Evolutionary conservation across 1,140 invertebrate species (phyloP).

Genomic region (Diuraphis noxia): DNA sequence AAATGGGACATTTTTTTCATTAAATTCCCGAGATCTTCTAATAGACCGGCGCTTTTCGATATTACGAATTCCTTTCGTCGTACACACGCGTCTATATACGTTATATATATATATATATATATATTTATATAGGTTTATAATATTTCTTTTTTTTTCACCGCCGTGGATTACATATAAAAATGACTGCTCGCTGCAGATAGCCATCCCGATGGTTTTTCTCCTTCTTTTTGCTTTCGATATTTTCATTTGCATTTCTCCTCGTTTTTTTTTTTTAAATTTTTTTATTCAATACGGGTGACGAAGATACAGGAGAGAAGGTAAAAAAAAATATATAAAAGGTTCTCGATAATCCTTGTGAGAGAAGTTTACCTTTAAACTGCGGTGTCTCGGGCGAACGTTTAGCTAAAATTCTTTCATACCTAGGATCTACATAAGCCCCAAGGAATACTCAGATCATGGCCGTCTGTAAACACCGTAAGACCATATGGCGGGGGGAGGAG

Average conservation of each 20-base stretch:
- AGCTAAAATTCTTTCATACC: slow-evolving; percentile 27
- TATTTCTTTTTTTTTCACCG: neutral
- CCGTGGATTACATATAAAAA: neutral
- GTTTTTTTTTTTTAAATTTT: neutral
- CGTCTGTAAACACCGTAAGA: neutral
- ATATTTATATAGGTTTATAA: too few species aligned
- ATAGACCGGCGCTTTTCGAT: neutral
- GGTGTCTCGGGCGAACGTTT: neutral
- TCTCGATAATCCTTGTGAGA: slow-evolving; percentile 32
- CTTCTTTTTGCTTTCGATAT: neutral
- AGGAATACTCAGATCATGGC: neutral
- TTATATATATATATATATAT: neutral
- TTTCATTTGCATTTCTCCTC: neutral
- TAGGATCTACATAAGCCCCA: neutral
- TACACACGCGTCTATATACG: neutral
- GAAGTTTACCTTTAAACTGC: neutral
- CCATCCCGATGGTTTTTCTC: neutral
- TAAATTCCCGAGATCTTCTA: slow-evolving; percentile 38
- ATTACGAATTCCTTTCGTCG: slow-evolving; percentile 28
- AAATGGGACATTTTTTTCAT: slow-evolving; percentile 19
- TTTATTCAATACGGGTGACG: neutral
- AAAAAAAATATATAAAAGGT: neutral
- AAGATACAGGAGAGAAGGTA: neutral
- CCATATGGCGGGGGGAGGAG: neutral
- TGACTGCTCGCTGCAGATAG: neutral